Percentiles rank a stretch among this genome's conserved stretches.
Conservation (phyloP, 2,113 vertebrate genomes). For the Myotis davidii region DNA sequence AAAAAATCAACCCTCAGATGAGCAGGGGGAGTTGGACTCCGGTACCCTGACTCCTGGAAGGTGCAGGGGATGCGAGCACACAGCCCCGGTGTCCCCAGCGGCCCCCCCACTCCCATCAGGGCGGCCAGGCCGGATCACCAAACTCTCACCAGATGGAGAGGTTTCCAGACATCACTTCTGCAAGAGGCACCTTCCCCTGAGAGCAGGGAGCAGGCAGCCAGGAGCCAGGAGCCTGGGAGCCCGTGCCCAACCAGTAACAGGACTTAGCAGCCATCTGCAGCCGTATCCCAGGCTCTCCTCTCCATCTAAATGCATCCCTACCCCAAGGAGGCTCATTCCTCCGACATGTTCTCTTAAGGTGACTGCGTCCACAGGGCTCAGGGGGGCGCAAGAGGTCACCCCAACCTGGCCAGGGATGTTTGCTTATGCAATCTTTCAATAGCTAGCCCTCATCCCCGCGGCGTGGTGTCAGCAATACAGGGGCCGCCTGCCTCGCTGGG, state of each 20-base stretch:
- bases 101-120: not conserved
- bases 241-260: not conserved
- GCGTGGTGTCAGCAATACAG: constrained; percentile 87
- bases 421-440: constrained; percentile 89
- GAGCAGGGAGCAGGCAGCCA: not conserved
- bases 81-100: fast-evolving
- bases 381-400: constrained; percentile 63
- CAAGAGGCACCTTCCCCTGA: not conserved
- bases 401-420: constrained; percentile 82
- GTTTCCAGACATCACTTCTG: constrained; percentile 44
- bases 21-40: constrained; percentile 37
- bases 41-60: not conserved
- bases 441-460: constrained; percentile 86
- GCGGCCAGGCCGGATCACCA: not conserved
- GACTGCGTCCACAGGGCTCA: not conserved
- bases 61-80: not conserved
- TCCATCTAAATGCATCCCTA: not conserved
- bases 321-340: constrained; percentile 57
- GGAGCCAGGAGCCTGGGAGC: not conserved
- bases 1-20: constrained; percentile 21
- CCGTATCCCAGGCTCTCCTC: not conserved
- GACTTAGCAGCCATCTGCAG: constrained; percentile 1
- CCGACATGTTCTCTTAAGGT: not conserved
- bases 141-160: constrained; percentile 55
- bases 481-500: constrained; percentile 93